These are phyloP conservation scores for Sardina pilchardus DNA, from an alignment of 2,113 vertebrate genomes.

Conservation along the genomic window DNA sequence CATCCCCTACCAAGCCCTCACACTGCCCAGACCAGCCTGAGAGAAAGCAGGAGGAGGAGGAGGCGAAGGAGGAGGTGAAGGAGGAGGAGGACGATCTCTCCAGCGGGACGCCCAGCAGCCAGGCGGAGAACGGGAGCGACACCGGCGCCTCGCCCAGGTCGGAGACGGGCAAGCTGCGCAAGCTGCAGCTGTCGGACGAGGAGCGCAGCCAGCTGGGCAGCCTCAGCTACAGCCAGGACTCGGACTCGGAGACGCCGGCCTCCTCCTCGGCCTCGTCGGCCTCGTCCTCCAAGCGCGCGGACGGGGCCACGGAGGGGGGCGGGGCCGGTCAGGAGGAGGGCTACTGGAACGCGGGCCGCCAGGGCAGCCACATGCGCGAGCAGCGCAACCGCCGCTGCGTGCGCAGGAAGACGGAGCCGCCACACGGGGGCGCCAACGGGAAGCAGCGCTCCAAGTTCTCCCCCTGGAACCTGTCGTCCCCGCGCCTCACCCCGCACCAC, in stretches of 20 bases:
- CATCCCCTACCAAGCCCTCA: too few relatives aligned
- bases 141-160: slow-evolving; percentile 47
- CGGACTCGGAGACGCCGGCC: slow-evolving; percentile 64
- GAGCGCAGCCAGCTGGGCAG: slow-evolving; percentile 80
- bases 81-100: not conserved
- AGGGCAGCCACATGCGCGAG: slow-evolving; percentile 50
- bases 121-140: not conserved
- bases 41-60: too few relatives aligned
- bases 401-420: slow-evolving; percentile 65
- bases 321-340: slow-evolving; percentile 61
- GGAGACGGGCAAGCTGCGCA: slow-evolving; percentile 59
- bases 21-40: too few relatives aligned
- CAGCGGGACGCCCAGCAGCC: not conserved
- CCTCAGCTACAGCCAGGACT: slow-evolving; percentile 73
- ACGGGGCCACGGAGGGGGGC: not conserved
- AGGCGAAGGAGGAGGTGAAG: not conserved
- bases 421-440: slow-evolving; percentile 21
- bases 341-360: slow-evolving; percentile 61
- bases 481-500: slow-evolving; percentile 64
- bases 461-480: slow-evolving; percentile 77
- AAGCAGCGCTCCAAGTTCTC: slow-evolving; percentile 72
- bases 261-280: slow-evolving; percentile 70
- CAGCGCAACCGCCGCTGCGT: slow-evolving; percentile 65
- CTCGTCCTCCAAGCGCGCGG: slow-evolving; percentile 58
- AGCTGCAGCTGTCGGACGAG: slow-evolving; percentile 66